phyloP scores from a whole-genome alignment of 2,113 vertebrate genomes.

The Chlorocebus sabaeus region DNA sequence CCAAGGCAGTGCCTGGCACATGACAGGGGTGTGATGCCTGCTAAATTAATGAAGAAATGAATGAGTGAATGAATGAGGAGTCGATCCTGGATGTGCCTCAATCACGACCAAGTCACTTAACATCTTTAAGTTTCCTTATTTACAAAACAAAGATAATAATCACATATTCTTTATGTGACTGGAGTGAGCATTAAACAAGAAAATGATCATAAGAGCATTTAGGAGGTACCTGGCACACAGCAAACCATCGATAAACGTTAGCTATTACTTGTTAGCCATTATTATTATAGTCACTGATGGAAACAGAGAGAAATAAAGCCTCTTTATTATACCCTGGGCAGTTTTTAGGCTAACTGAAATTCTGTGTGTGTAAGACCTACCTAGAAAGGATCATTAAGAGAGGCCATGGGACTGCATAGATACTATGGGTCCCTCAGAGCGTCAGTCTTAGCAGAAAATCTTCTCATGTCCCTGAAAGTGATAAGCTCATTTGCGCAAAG shows the following conservation, averaged over 20 bases:
- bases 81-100: not conserved
- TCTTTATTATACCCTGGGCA: constrained; percentile 52
- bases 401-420: not conserved
- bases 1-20: not conserved
- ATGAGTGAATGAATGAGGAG: not conserved
- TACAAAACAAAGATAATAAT: not conserved
- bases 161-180: not conserved
- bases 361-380: not conserved
- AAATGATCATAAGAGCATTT: not conserved
- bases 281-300: constrained; percentile 19
- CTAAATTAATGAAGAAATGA: not conserved
- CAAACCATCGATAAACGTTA: constrained; percentile 21
- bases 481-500: not conserved
- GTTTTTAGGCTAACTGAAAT: constrained; percentile 49
- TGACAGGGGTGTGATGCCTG: not conserved
- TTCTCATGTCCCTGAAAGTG: not conserved
- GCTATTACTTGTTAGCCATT: constrained; percentile 24
- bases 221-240: not conserved
- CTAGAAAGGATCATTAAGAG: constrained; percentile 27
- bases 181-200: not conserved
- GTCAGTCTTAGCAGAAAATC: not conserved
- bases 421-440: not conserved
- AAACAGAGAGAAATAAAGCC: constrained; percentile 9
- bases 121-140: not conserved
- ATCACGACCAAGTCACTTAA: not conserved